phyloP scores from a whole-genome alignment of 2,888 invertebrate genomes.

The Lagria hirta region DNA sequence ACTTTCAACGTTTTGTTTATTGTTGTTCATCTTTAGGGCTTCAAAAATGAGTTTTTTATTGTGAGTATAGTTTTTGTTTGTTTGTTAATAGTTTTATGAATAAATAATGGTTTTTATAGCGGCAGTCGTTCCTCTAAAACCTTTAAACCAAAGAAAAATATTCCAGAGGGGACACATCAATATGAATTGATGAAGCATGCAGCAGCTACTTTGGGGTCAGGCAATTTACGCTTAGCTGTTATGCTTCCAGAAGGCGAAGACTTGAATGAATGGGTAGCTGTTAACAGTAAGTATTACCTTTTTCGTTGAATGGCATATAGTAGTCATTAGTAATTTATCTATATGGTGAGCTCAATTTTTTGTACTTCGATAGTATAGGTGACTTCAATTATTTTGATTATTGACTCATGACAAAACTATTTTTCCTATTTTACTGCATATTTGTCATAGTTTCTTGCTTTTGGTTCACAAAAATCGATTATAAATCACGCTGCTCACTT shows the following conservation, averaged over 20 bases:
- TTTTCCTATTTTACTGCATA: too few species aligned
- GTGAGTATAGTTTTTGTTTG: slow-evolving; percentile 7
- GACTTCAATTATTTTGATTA: too few species aligned
- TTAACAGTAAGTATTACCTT: slow-evolving; percentile 96
- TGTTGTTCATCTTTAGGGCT: slow-evolving; percentile 1
- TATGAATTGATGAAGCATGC: slow-evolving; percentile 99
- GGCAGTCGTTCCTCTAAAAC: slow-evolving; percentile 94
- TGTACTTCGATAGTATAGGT: too few species aligned
- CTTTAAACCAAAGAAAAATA: slow-evolving; percentile 98
- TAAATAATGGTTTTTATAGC: slow-evolving; percentile 53
- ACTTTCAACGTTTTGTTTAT: slow-evolving; percentile 2
- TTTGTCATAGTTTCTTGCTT: too few species aligned
- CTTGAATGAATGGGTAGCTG: slow-evolving; percentile 99
- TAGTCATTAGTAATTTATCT: too few species aligned
- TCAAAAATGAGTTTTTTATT: slow-evolving; percentile 23
- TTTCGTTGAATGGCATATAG: too few species aligned
- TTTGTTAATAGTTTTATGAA: not conserved
- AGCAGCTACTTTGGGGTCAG: slow-evolving; percentile 97
- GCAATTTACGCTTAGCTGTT: slow-evolving; percentile 93
- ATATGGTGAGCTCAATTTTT: too few species aligned
- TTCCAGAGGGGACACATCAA: slow-evolving; percentile 97
- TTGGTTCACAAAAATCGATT: too few species aligned
- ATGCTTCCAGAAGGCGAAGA: slow-evolving; percentile 98
- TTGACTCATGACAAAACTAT: too few species aligned
- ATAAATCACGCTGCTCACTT: too few species aligned